phyloP scores from a whole-genome alignment of 1,140 invertebrate species.

The Drosophila albomicans region DNA sequence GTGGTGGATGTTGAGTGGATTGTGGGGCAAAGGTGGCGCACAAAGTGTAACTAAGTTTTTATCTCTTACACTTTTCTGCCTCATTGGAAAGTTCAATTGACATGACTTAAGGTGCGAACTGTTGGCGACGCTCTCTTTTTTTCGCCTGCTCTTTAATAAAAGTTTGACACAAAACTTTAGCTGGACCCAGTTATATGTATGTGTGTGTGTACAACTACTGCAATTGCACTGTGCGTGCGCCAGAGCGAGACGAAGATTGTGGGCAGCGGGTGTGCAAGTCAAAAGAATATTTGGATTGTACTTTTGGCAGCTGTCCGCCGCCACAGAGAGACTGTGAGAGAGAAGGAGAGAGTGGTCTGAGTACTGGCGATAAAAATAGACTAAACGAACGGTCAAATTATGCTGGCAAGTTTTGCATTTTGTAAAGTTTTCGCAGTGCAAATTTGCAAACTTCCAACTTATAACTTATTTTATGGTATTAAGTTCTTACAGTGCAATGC shows the following conservation, averaged over 20 bases:
- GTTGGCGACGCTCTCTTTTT: constrained; percentile 1
- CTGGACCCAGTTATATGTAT: constrained; percentile 1
- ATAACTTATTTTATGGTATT: constrained; percentile 32
- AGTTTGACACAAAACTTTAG: constrained; percentile 29
- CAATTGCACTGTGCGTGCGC: constrained; percentile 10
- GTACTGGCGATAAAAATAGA: constrained; percentile 30
- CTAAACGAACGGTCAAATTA: constrained; percentile 41
- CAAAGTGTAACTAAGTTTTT: constrained; percentile 31
- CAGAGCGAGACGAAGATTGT: not conserved
- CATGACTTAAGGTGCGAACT: constrained; percentile 38
- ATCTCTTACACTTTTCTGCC: constrained; percentile 18
- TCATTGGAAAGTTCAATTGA: constrained; percentile 26
- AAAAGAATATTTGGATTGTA: constrained; percentile 38
- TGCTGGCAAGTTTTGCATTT: constrained; percentile 32
- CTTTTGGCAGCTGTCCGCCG: constrained; percentile 34
- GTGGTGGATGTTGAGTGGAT: constrained; percentile 21
- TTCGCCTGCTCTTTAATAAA: constrained; percentile 11
- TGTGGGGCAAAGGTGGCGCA: constrained; percentile 43
- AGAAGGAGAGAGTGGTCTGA: not conserved
- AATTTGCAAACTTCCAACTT: constrained; percentile 27
- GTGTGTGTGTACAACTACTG: not conserved
- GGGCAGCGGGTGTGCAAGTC: constrained; percentile 11
- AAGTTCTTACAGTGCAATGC: constrained; percentile 15
- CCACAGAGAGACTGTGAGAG: constrained; percentile 2
- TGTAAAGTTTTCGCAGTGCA: constrained; percentile 20